phyloP scores from a whole-genome alignment of 2,888 invertebrate genomes.

The Lissonota sp. region DNA sequence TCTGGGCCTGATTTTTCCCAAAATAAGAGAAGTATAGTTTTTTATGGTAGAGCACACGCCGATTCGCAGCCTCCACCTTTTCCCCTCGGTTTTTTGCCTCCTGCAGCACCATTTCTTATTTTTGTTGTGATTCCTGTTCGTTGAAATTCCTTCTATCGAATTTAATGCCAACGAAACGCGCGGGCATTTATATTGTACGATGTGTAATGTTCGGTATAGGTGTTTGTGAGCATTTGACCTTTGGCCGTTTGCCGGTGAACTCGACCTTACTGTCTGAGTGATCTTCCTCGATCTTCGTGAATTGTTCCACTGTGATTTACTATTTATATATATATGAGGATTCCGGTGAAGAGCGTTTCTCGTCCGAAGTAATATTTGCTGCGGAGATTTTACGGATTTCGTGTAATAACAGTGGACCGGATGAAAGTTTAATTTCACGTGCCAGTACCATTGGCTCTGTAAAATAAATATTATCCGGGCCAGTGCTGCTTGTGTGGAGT shows the following conservation, averaged over 20 bases:
- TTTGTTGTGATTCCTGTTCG: conserved; percentile 50
- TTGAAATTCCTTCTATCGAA: conserved; percentile 29
- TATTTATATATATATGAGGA: not conserved
- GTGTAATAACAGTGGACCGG: not conserved
- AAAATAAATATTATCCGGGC: no score
- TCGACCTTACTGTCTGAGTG: conserved; percentile 39
- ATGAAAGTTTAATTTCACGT: not conserved
- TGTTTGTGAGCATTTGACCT: conserved; percentile 25
- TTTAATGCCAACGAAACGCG: conserved; percentile 30
- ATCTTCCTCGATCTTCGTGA: conserved; percentile 10
- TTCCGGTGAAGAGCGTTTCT: no score
- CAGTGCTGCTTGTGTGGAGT: no score
- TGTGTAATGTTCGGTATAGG: not conserved
- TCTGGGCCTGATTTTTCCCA: conserved; percentile 4
- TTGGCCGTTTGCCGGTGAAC: conserved; percentile 6
- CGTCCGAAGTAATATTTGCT: not conserved
- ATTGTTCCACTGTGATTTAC: conserved; percentile 4
- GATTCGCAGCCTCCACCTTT: conserved; percentile 33
- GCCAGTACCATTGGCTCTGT: no score
- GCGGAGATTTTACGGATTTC: not conserved
- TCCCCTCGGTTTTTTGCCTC: not conserved
- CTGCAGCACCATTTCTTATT: conserved; percentile 20
- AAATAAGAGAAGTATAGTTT: conserved; percentile 9
- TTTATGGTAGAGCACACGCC: not conserved
- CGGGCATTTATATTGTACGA: not conserved